Conservation (phyloP, 2,888 invertebrate genomes). For the Eulithis prunata region DNA sequence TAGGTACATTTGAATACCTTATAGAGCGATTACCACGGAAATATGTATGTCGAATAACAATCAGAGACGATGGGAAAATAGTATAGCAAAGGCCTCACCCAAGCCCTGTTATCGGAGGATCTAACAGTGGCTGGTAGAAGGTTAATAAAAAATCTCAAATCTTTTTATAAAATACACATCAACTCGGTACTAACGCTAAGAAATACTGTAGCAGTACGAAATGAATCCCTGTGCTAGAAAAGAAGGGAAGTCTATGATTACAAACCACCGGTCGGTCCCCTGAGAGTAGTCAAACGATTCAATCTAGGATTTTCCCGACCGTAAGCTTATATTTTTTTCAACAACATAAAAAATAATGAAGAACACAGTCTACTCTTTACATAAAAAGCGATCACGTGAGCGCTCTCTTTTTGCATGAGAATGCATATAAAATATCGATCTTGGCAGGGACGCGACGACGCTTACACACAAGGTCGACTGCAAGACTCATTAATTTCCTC, state of each 20-base stretch:
- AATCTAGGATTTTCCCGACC: constrained; percentile 8
- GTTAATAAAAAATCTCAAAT: background rate
- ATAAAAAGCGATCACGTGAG: constrained; percentile 14
- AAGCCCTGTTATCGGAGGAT: too few relatives aligned
- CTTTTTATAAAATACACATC: background rate
- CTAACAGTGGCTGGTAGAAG: background rate
- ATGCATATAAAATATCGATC: constrained; percentile 28
- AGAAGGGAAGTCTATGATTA: constrained; percentile 15
- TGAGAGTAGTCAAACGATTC: constrained; percentile 4
- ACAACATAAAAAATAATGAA: background rate
- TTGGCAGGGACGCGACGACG: constrained; percentile 19
- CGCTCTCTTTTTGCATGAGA: constrained; percentile 19
- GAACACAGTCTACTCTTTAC: background rate
- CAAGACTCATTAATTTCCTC: constrained; percentile 16
- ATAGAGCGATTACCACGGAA: background rate
- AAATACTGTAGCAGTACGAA: background rate
- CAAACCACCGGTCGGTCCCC: background rate
- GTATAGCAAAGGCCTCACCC: too few relatives aligned
- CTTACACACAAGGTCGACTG: constrained; percentile 22
- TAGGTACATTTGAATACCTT: background rate
- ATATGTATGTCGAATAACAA: background rate
- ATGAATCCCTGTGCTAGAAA: background rate
- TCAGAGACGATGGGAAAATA: too few relatives aligned
- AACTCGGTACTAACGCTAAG: background rate
- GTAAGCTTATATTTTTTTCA: background rate